Evolutionary conservation across 2,797 vertebrate genomes (phyloP).

Genomic region (Pseudochirops corinnae): DNA sequence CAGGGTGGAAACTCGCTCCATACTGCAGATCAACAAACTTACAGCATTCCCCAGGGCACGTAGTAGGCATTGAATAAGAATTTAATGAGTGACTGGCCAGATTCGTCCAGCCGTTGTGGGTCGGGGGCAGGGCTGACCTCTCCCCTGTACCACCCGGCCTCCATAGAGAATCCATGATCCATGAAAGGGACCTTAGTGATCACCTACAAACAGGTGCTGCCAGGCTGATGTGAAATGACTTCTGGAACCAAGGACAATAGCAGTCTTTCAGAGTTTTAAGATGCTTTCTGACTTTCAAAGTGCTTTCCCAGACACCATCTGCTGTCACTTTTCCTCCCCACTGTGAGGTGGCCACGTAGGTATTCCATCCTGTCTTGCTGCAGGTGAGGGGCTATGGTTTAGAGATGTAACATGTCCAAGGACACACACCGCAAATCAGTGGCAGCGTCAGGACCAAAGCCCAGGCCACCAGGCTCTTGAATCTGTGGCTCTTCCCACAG

Average conservation of each 20-base stretch:
- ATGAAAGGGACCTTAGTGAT: not conserved
- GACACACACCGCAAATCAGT: constrained; percentile 22
- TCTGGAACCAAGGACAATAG: not conserved
- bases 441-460: not conserved
- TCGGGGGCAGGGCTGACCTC: not conserved
- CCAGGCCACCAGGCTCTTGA: constrained; percentile 55
- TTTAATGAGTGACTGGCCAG: not conserved
- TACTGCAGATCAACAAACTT: not conserved
- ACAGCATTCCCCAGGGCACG: not conserved
- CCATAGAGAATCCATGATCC: not conserved
- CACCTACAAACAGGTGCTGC: not conserved
- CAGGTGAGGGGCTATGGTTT: constrained; percentile 43
- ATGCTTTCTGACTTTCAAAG: constrained; percentile 11
- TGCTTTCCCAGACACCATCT: not conserved
- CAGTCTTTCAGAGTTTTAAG: not conserved
- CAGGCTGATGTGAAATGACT: not conserved
- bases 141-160: not conserved
- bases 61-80: not conserved
- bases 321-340: constrained; percentile 18
- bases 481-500: constrained; percentile 49
- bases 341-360: constrained; percentile 48
- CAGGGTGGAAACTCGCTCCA: not conserved
- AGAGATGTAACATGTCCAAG: not conserved
- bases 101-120: not conserved
- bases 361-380: constrained; percentile 61